These are phyloP conservation scores for Carterocephalus palaemon DNA, from an alignment of 2,888 invertebrate species.

Conservation along the genomic window DNA sequence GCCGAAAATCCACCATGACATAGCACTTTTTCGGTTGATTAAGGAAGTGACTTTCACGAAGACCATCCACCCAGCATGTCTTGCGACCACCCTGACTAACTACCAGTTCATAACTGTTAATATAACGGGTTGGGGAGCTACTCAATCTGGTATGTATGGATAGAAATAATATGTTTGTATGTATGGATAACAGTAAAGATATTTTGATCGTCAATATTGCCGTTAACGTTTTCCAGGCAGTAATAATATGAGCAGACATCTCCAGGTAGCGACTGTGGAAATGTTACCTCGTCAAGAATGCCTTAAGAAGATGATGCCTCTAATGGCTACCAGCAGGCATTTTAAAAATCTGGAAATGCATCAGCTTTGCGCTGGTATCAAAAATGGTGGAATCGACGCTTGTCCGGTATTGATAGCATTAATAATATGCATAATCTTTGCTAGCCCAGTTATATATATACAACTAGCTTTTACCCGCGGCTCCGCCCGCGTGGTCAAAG, in stretches of 20 bases:
- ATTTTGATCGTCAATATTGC: too few relatives aligned
- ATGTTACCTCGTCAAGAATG: not conserved
- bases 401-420: constrained; percentile 5
- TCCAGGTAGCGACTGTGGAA: not conserved
- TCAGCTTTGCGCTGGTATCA: constrained; percentile 4
- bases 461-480: too few relatives aligned
- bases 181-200: too few relatives aligned
- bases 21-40: constrained; percentile 22
- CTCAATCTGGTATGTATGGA: not conserved
- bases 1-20: constrained; percentile 11
- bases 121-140: constrained; percentile 16
- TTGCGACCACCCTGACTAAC: constrained; percentile 5
- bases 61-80: constrained; percentile 25
- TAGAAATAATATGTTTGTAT: too few relatives aligned
- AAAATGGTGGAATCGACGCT: not conserved
- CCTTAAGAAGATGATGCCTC: too few relatives aligned
- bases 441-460: too few relatives aligned
- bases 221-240: not conserved
- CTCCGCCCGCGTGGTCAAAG: too few relatives aligned
- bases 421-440: too few relatives aligned
- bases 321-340: not conserved
- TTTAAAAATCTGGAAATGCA: not conserved
- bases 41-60: constrained; percentile 6
- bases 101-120: not conserved
- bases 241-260: not conserved